These are phyloP conservation scores for Chorisops tibialis DNA, from an alignment of 2,888 invertebrate species.

Conservation along the genomic window DNA sequence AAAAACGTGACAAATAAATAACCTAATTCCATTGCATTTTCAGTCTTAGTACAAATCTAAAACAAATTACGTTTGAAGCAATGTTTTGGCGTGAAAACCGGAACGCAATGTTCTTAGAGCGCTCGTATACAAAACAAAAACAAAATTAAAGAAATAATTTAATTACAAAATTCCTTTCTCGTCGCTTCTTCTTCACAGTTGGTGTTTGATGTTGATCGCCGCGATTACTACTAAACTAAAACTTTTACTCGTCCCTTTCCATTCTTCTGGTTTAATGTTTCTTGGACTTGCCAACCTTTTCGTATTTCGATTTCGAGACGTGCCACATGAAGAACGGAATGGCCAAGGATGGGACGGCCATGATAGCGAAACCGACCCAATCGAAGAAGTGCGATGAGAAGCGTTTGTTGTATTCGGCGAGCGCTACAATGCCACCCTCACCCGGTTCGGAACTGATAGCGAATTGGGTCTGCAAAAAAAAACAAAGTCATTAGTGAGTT, in stretches of 20 bases:
- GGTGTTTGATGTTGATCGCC: neutral
- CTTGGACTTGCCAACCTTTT: conserved; percentile 71
- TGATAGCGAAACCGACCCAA: conserved; percentile 95
- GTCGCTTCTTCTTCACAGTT: neutral
- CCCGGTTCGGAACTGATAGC: conserved; percentile 86
- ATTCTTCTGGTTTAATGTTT: conserved; percentile 47
- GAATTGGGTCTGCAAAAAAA: conserved; percentile 62
- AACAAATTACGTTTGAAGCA: conserved; percentile 44
- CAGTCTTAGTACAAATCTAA: conserved; percentile 28
- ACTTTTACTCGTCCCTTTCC: neutral
- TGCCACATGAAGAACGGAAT: conserved; percentile 95
- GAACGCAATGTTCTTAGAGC: no score
- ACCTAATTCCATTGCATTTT: conserved; percentile 9
- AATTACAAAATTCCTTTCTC: no score
- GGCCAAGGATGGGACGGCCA: conserved; percentile 91
- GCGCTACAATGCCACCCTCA: conserved; percentile 89
- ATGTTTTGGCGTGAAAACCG: conserved; percentile 6
- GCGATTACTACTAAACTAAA: neutral
- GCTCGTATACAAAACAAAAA: no score
- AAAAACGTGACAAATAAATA: conserved; percentile 25
- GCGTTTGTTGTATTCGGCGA: conserved; percentile 90
- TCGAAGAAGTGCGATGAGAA: conserved; percentile 96
- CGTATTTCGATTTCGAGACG: conserved; percentile 92
- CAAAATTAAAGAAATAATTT: no score
- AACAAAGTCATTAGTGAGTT: neutral